phyloP scores from a whole-genome alignment of 2,888 invertebrate species.

The Tridacna crocea region DNA sequence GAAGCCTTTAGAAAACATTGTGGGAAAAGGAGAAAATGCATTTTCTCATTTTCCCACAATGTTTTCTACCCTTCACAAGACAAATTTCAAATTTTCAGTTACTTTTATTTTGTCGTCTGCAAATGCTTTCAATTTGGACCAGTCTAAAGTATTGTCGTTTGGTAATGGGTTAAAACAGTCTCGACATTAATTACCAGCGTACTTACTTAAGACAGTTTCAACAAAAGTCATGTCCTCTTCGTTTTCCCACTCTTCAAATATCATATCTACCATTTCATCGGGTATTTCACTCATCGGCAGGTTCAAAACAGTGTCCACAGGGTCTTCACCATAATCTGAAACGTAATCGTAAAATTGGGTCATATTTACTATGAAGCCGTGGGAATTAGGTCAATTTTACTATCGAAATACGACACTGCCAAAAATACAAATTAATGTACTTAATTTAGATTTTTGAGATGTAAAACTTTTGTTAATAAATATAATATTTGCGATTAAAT shows the following conservation, averaged over 20 bases:
- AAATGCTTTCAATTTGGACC: too few relatives aligned
- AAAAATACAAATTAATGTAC: background rate
- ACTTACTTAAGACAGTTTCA: background rate
- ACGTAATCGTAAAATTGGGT: background rate
- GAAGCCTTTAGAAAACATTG: too few relatives aligned
- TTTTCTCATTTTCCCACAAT: too few relatives aligned
- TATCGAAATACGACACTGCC: background rate
- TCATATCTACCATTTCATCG: background rate
- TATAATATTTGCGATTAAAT: background rate
- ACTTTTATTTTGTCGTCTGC: too few relatives aligned
- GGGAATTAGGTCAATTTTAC: constrained; percentile 3
- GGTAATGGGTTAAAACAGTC: background rate
- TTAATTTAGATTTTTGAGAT: background rate
- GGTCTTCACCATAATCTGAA: background rate
- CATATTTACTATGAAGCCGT: background rate
- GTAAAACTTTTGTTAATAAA: background rate
- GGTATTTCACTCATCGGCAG: background rate
- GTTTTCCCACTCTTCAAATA: background rate
- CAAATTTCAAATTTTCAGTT: too few relatives aligned
- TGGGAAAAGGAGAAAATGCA: too few relatives aligned
- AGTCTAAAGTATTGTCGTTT: too few relatives aligned
- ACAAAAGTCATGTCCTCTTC: background rate
- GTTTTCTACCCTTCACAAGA: too few relatives aligned
- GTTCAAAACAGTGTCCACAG: background rate
- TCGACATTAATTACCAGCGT: background rate